Evolutionary conservation across 2,113 vertebrate genomes (phyloP), one percentile per base, ranked within the genome.

Genomic region (Malurus cyaneus): DNA sequence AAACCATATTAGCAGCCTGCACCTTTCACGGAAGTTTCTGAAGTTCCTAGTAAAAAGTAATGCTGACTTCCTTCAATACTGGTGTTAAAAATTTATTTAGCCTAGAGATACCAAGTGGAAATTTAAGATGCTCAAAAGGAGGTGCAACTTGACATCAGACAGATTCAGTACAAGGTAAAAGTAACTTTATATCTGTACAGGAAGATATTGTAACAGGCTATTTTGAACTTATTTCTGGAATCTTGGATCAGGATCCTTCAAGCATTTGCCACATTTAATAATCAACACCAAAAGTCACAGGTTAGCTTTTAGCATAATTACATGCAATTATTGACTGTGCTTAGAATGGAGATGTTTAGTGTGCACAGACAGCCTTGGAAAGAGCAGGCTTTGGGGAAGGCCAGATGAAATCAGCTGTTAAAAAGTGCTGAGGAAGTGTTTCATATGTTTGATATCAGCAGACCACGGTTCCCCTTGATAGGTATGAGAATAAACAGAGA

Each of bases 41-140:
- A 84, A 52, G 18, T 86, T 86, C 54, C 18, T 16, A 32, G 44
- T 49, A 57, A 73, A 78, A 78, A 65, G 61, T 72, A 79, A 53
- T 81, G 65, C 86, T 92, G 89, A 57, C 86, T 93, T 84, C 69
- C 72, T 85, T 89, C 44, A 65, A 4, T 76, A 32, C 31, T 21
- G 31, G 4, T 78, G 81, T 67, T 81, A 81, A 92, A 89, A 92
- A 71, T 67, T 34, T 71, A 79, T 94, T 89, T 91, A 89, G 86
- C 89, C 73, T 89, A 47, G 85, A 74, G 74, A 73, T 70, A 66
- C 14, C 39, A 47, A 60, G n/a, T 42, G 39, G 32, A 73, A 89
- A 19, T 18, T 42, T 53, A 74, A 87, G 62, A 88, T 83, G 50
- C 41, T 87, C 60, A 59, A 36, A 52, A 46, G 2, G 21, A 74